These are phyloP conservation scores for Pteropus rufus DNA, from an alignment of 2,797 vertebrate species.

Conservation along the genomic window DNA sequence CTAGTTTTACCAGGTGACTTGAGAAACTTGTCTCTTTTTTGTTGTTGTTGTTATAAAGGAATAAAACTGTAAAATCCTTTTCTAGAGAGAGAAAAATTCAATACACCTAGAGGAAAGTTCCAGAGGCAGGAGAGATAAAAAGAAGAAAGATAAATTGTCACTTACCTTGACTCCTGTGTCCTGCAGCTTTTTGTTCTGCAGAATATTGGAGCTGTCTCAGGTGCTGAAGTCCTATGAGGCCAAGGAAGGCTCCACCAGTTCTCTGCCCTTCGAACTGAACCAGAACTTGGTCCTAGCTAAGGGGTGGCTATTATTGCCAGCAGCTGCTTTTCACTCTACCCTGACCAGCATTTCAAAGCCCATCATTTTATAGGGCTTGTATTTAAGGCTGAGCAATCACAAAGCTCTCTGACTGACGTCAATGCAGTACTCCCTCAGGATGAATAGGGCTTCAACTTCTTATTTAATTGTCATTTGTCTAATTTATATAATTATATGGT, in stretches of 20 bases:
- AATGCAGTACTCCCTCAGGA: conserved; percentile 84
- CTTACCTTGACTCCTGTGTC: conserved; percentile 1
- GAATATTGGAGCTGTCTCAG: conserved; percentile 77
- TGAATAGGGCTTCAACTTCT: conserved; percentile 76
- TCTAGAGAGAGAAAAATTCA: background rate
- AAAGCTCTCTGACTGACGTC: conserved; percentile 91
- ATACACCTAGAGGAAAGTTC: background rate
- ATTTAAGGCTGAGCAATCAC: conserved; percentile 84
- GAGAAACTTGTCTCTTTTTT: background rate
- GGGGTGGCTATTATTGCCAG: background rate
- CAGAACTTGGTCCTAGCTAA: background rate
- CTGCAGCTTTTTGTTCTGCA: background rate
- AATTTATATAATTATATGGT: conserved; percentile 78
- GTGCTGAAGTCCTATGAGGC: conserved; percentile 79
- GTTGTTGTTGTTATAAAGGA: conserved; percentile 5
- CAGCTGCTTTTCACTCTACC: conserved; percentile 76
- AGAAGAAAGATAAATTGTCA: background rate
- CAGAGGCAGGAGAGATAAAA: background rate
- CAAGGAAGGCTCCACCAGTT: background rate
- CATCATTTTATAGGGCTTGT: conserved; percentile 90
- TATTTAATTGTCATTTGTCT: conserved; percentile 78
- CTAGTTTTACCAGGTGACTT: background rate
- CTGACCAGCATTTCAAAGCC: conserved; percentile 84
- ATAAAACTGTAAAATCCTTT: background rate
- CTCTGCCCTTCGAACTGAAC: background rate